These are phyloP conservation scores for Pholis gunnellus DNA, from an alignment of 2,113 vertebrate species.

Conservation along the genomic window DNA sequence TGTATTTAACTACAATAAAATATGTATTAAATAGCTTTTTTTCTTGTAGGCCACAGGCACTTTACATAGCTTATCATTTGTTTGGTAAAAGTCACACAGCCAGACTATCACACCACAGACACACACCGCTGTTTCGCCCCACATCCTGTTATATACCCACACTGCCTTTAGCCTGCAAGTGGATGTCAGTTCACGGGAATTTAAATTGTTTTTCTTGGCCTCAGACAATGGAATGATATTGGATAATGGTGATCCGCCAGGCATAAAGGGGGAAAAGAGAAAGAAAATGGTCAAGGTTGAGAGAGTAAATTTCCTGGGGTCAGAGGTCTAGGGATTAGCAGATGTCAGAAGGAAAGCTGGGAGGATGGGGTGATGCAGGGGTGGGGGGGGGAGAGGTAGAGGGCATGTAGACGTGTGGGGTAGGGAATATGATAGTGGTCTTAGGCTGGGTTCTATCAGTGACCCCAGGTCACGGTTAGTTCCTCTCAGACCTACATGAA, in stretches of 20 bases:
- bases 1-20: conserved; percentile 62
- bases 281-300: conserved; percentile 81
- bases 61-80: conserved; percentile 24
- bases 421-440: conserved; percentile 53
- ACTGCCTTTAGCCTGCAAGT: conserved; percentile 69
- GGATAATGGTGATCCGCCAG: conserved; percentile 69
- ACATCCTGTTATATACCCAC: conserved; percentile 29
- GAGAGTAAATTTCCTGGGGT: conserved; percentile 82
- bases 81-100: conserved; percentile 27
- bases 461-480: conserved; percentile 50
- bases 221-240: conserved; percentile 79
- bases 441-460: conserved; percentile 44
- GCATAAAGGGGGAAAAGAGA: conserved; percentile 61
- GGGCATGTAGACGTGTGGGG: conserved; percentile 41
- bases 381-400: conserved; percentile 18
- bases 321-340: conserved; percentile 87
- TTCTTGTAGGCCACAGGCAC: conserved; percentile 21
- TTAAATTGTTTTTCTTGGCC: conserved; percentile 81
- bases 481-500: conserved; percentile 45
- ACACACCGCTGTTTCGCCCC: conserved; percentile 21
- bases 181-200: conserved; percentile 76
- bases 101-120: conserved; percentile 18
- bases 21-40: conserved; percentile 47
- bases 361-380: conserved; percentile 63
- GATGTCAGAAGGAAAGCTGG: conserved; percentile 80